A percentile compares a stretch with the other conserved stretches of the same genome.
Evolutionary conservation across 2,113 vertebrate species (phyloP).

Genomic region (Catagonus wagneri): DNA sequence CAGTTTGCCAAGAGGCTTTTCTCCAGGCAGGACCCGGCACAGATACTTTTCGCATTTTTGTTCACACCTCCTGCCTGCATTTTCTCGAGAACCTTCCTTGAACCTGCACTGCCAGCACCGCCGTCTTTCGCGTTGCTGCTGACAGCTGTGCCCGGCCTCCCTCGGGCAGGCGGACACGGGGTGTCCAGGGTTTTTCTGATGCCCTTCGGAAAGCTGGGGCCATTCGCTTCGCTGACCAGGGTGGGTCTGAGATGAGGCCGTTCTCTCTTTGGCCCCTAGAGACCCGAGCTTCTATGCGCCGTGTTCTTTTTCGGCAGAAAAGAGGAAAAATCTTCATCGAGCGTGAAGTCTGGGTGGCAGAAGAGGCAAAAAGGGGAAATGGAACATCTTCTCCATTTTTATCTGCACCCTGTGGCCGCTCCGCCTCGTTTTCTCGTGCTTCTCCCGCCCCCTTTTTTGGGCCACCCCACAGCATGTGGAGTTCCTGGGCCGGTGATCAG

Average conservation of each 20-base stretch:
- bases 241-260: no score
- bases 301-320: neutral
- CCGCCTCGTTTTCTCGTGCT: neutral
- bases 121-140: neutral
- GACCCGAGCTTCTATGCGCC: neutral
- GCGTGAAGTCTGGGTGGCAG: neutral
- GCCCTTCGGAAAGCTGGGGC: accelerated
- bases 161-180: accelerated
- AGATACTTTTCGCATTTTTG: accelerated
- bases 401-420: accelerated
- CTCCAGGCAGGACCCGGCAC: neutral
- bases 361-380: neutral
- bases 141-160: neutral
- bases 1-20: neutral
- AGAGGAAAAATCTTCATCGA: neutral
- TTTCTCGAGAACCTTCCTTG: neutral
- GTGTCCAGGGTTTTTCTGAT: accelerated
- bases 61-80: accelerated
- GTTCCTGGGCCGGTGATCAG: no score
- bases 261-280: neutral
- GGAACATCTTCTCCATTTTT: accelerated
- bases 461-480: no score
- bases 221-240: accelerated
- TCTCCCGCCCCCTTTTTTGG: no score
- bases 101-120: accelerated